Evolutionary conservation across 1,140 invertebrate genomes (phyloP), one percentile per base, ranked within the genome.

Genomic region (Calephelis nemesis): DNA sequence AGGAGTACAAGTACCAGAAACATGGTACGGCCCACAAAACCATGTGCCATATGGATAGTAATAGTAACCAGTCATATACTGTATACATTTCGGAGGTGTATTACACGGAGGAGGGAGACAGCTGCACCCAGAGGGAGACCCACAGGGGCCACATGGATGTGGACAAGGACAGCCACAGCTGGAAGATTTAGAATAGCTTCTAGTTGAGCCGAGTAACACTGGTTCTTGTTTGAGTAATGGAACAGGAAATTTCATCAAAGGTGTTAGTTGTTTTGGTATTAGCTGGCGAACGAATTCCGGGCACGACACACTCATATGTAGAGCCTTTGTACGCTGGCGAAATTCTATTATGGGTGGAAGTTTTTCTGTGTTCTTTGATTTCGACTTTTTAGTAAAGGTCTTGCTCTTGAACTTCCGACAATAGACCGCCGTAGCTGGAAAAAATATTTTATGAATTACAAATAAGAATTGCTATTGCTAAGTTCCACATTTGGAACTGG

Each of bases 41-140:
- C 88, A 90, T 6, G 76, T 83, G 7, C 86, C 88, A 47, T 90
- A 89, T 0, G 88, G 88, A 40, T 91, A 91, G 66, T 91, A 91
- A 52, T 89, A 90, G 69, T 90, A 90, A 0, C 88, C 88, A 0
- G 84, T 88, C 82, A 90, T 91, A 67, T 86, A 91, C 68, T 89
- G 87, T 5, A 88, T 54, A 65, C 88, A 89, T 13, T 74, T 75
- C 4, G 88, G 82, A 0, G 85, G 82, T 7, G 71, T 70, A 64
- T 87, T 87, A 63, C 83, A 85, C 1, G 84, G 85, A 0, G 85
- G 87, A 10, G 88, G 88, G 0, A 90, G 75, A 52, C 81, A 78
- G 11, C 58, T 69, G 65, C 85, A 87, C 10, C 77, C 79, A 8
- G 73, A 19, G 5, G 73, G 54, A 50, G 74, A 74, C n/a, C 82